phyloP scores from a whole-genome alignment of 2,888 invertebrate species.

The Lasioglossum pauxillum region DNA sequence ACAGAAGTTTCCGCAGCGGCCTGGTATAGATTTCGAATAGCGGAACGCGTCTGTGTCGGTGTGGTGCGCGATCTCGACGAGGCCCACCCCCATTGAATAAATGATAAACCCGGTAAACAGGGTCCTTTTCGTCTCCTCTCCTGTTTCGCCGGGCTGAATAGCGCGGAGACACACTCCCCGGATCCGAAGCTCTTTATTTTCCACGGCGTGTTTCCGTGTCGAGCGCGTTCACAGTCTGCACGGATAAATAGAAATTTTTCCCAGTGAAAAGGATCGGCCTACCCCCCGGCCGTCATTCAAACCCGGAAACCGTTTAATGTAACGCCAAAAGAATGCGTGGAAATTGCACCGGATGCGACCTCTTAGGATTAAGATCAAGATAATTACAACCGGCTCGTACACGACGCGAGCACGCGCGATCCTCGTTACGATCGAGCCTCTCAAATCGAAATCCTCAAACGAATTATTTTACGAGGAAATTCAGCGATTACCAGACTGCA shows the following conservation, averaged over 20 bases:
- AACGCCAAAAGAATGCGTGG: slow-evolving; percentile 54
- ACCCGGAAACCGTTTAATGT: slow-evolving; percentile 58
- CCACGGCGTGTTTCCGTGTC: not conserved
- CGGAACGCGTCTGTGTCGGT: slow-evolving; percentile 41
- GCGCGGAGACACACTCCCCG: slow-evolving; percentile 31
- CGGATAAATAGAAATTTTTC: slow-evolving; percentile 65
- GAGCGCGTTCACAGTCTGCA: slow-evolving; percentile 42
- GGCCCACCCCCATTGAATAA: slow-evolving; percentile 49
- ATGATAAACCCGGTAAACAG: slow-evolving; percentile 62
- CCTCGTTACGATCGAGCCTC: not conserved
- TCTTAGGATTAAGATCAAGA: slow-evolving; percentile 47
- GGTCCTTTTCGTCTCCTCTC: slow-evolving; percentile 36
- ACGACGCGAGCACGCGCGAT: not conserved
- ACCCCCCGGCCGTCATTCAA: slow-evolving; percentile 45
- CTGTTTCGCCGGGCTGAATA: slow-evolving; percentile 54
- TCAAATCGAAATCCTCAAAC: not conserved
- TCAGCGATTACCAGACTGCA: not conserved
- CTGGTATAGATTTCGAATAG: slow-evolving; percentile 16
- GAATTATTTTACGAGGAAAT: not conserved
- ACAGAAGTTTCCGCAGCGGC: not conserved
- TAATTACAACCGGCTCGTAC: slow-evolving; percentile 39
- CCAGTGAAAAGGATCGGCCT: slow-evolving; percentile 35
- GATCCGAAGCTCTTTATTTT: slow-evolving; percentile 21
- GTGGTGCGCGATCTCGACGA: slow-evolving; percentile 28
- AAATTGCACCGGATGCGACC: slow-evolving; percentile 43